A percentile compares a stretch with the other conserved stretches of the same genome.
Conservation (phyloP, 2,888 invertebrate species). For the Pomacea canaliculata region DNA sequence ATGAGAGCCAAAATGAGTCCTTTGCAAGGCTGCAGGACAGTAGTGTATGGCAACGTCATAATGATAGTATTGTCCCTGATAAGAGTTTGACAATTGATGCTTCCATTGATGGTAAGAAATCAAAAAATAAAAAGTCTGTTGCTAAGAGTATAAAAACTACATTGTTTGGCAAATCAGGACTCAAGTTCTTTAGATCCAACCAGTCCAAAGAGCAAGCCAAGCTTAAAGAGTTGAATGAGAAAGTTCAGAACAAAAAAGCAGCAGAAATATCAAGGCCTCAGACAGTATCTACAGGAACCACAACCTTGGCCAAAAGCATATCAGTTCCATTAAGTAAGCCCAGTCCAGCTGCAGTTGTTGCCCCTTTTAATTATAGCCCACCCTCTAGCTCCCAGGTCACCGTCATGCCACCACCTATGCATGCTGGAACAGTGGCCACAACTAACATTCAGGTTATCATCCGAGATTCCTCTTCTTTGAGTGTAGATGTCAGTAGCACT, state of each 20-base stretch:
- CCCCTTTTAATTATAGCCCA: conserved; percentile 73
- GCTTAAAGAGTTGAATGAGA: conserved; percentile 9
- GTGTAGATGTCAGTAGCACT: conserved; percentile 1
- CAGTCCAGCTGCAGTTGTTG: conserved; percentile 69
- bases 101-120: conserved; percentile 17
- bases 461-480: background rate
- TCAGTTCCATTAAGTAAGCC: background rate
- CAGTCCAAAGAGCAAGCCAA: conserved; percentile 16
- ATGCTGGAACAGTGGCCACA: background rate
- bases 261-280: conserved; percentile 6
- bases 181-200: conserved; percentile 21
- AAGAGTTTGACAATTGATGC: conserved; percentile 7
- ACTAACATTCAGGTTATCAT: background rate
- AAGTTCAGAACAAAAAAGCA: conserved; percentile 30
- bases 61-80: conserved; percentile 20
- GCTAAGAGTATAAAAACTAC: conserved; percentile 34
- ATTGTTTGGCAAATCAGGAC: conserved; percentile 12
- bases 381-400: conserved; percentile 30
- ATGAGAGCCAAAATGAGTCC: conserved; percentile 21
- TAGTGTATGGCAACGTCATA: conserved; percentile 6
- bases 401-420: background rate
- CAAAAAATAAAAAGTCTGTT: conserved; percentile 26
- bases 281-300: conserved; percentile 13
- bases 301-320: conserved; percentile 3
- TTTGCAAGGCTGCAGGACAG: conserved; percentile 9